Percentiles rank a stretch among this genome's conserved stretches.
phyloP scores from a whole-genome alignment of 2,888 invertebrate genomes.

The Drosophila dives region DNA sequence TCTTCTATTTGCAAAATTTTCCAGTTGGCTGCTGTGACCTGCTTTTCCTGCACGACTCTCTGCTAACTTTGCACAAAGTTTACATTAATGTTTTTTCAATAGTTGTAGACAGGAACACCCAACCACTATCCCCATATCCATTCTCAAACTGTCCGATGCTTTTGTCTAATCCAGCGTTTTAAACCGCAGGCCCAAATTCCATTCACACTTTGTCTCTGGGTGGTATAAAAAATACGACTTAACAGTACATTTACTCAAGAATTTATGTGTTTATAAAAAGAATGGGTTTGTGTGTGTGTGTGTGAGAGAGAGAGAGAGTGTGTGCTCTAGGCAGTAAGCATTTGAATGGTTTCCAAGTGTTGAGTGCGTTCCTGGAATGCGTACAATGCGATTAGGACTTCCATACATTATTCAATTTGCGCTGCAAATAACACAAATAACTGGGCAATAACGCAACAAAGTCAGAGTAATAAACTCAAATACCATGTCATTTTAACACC shows the following conservation, averaged over 20 bases:
- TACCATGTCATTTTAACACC: not conserved
- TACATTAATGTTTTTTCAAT: conserved; percentile 48
- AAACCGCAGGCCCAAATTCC: conserved; percentile 46
- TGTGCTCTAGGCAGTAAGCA: conserved; percentile 15
- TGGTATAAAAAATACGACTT: conserved; percentile 70
- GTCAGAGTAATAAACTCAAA: conserved; percentile 3
- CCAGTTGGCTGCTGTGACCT: conserved; percentile 27
- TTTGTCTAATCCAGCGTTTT: conserved; percentile 3
- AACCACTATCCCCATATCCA: not conserved
- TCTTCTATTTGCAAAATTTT: conserved; percentile 68
- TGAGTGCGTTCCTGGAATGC: conserved; percentile 33
- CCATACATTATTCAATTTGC: conserved; percentile 70
- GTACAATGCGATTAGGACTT: conserved; percentile 46
- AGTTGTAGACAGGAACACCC: conserved; percentile 14
- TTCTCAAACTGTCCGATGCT: not conserved
- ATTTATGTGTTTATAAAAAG: conserved; percentile 77
- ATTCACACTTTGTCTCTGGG: conserved; percentile 61
- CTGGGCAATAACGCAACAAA: conserved; percentile 19
- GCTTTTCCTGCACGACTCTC: not conserved
- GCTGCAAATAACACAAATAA: conserved; percentile 26
- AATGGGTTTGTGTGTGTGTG: conserved; percentile 1
- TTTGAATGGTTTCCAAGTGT: conserved; percentile 17
- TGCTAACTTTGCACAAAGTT: conserved; percentile 35
- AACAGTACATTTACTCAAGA: conserved; percentile 76
- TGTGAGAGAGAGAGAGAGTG: not conserved